Evolutionary conservation across 35 echinoderm and acorn worm genomes (phyloP).

Genomic region (Heliocidaris erythrogramma): DNA sequence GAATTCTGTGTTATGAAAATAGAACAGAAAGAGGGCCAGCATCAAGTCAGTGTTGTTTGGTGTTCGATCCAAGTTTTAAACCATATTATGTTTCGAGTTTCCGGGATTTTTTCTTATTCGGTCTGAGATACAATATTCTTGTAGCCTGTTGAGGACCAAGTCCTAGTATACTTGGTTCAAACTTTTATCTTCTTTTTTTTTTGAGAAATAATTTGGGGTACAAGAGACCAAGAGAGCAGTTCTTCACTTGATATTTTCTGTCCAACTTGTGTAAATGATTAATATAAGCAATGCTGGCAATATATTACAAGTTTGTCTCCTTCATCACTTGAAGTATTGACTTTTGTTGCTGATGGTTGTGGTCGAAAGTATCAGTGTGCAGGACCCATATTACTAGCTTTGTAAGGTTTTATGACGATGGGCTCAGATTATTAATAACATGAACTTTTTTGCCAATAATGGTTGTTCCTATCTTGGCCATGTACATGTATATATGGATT

Average conservation of each 20-base stretch:
- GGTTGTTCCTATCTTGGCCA: too few relatives aligned
- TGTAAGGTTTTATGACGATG: too few relatives aligned
- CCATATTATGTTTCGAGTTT: not conserved
- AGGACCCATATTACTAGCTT: too few relatives aligned
- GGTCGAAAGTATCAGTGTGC: too few relatives aligned
- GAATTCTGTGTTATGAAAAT: constrained; percentile 28
- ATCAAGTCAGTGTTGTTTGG: not conserved
- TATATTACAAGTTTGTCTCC: too few relatives aligned
- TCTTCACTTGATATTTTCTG: not conserved
- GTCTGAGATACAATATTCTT: not conserved
- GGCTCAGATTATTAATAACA: too few relatives aligned
- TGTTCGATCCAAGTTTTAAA: not conserved
- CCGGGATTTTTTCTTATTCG: not conserved
- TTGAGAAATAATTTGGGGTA: not conserved
- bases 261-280: too few relatives aligned
- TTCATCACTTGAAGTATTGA: too few relatives aligned
- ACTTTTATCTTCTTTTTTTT: not conserved
- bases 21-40: constrained; percentile 1
- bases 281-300: too few relatives aligned
- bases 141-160: not conserved
- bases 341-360: too few relatives aligned
- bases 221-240: not conserved
- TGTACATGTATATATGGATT: too few relatives aligned
- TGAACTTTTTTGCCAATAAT: too few relatives aligned
- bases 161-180: not conserved